Evolutionary conservation across 2,888 invertebrate species (phyloP).

Genomic region (Drosophila kanekoi): DNA sequence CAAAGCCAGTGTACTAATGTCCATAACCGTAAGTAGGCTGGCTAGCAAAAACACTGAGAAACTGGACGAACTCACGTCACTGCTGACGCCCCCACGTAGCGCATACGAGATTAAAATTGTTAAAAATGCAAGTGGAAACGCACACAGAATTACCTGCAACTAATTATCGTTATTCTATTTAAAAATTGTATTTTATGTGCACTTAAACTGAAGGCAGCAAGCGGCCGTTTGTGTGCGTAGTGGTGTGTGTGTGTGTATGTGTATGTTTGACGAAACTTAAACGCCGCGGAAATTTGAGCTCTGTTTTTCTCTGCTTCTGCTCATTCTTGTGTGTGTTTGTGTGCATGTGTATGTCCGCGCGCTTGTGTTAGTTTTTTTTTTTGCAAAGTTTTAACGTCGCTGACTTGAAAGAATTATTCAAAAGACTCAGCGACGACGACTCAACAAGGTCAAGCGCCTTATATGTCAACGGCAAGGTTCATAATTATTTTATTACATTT

Average conservation of each 20-base stretch:
- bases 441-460: conserved; percentile 77
- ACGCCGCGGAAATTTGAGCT: conserved; percentile 75
- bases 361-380: conserved; percentile 59
- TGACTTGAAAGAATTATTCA: conserved; percentile 75
- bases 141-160: conserved; percentile 45
- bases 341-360: conserved; percentile 35
- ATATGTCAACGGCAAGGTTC: conserved; percentile 65
- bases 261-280: conserved; percentile 55
- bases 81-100: conserved; percentile 68
- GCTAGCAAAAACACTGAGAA: conserved; percentile 3
- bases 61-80: conserved; percentile 12
- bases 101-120: conserved; percentile 41
- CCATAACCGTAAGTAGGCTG: conserved; percentile 83
- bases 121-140: conserved; percentile 53
- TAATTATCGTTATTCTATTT: conserved; percentile 34
- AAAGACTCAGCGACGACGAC: conserved; percentile 56
- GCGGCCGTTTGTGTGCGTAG: conserved; percentile 9
- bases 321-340: conserved; percentile 30
- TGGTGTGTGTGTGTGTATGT: conserved; percentile 7
- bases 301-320: conserved; percentile 41
- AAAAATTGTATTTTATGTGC: conserved; percentile 31
- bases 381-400: conserved; percentile 62
- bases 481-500: conserved; percentile 63
- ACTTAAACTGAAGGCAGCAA: conserved; percentile 39
- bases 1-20: conserved; percentile 82